Evolutionary conservation across 2,113 vertebrate genomes (phyloP), one percentile per base, ranked within the genome.

Genomic region (Macheiramphus alcinus): DNA sequence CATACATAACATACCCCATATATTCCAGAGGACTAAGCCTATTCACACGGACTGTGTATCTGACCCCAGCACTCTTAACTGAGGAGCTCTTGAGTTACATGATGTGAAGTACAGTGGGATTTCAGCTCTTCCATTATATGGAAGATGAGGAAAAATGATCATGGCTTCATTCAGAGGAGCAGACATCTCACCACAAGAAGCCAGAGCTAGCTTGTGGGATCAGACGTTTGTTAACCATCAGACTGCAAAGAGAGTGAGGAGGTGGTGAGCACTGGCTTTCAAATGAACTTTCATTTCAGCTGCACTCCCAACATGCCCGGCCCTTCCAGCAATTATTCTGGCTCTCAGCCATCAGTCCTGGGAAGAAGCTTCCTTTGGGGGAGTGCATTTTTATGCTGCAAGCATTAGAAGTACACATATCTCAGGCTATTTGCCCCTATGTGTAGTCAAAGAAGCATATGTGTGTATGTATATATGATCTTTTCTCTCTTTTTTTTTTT

Each of bases 281-380:
- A 97, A 97, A 97, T 84, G 86, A 81, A 94, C 97, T 92, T 95
- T 79, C 86, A 80, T 96, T 95, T 93, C 95, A 67, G 95, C 93
- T 83, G 48, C 90, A 96, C 75, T 92, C 85, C 88, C 91, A 92
- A 59, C 19, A 67, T 71, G 86, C 90, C 86, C n/a, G 2, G 63
- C 62, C 50, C 62, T 95, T 95, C 95, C 88, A 80, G 72, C 80
- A 95, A 79, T 93, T 91, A 94, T 86, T 72, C 90, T 95, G 95
- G 97, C 95, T 83, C 62, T 80, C 8, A 19, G 91, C 94, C 96
- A 96, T 67, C 68, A 89, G 91, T 72, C 95, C 93, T 96, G 94
- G 93, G 93, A 97, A 97, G 88, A 94, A 89, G 93, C 68, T 91
- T 97, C 94, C 89, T 95, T 90, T 94, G 76, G 72, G 48, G 71